phyloP scores from a whole-genome alignment of 2,888 invertebrate genomes.

The Colletes collaris region DNA sequence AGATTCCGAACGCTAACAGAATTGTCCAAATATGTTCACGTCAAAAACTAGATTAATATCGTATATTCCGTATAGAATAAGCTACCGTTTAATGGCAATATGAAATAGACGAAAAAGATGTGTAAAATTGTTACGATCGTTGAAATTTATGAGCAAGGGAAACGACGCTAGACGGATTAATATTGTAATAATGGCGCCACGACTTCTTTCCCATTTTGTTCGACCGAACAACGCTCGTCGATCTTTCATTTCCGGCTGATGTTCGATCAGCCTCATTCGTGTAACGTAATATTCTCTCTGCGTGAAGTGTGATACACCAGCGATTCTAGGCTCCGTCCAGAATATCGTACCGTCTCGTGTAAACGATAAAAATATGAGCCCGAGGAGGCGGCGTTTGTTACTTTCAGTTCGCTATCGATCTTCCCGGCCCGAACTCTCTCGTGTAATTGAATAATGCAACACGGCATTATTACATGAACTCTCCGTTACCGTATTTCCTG shows the following conservation, averaged over 20 bases:
- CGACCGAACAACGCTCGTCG: conserved; percentile 10
- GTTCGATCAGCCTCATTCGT: conserved; percentile 19
- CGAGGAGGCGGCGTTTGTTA: conserved; percentile 39
- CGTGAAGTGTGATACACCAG: conserved; percentile 15
- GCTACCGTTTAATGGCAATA: too few relatives aligned
- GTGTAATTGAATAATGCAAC: conserved; percentile 57
- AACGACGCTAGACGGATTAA: too few relatives aligned
- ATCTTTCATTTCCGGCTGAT: conserved; percentile 11
- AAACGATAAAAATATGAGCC: conserved; percentile 48
- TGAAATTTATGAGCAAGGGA: too few relatives aligned
- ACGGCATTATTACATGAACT: conserved; percentile 48
- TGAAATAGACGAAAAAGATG: too few relatives aligned
- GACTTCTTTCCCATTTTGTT: not conserved
- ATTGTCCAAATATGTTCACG: too few relatives aligned
- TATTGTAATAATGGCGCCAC: too few relatives aligned
- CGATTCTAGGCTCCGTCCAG: not conserved
- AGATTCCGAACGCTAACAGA: not conserved
- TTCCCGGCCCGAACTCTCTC: conserved; percentile 27
- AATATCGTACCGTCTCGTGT: conserved; percentile 22
- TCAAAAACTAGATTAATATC: too few relatives aligned
- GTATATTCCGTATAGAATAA: too few relatives aligned
- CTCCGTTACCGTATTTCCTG: conserved; percentile 47
- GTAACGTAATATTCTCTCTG: conserved; percentile 30
- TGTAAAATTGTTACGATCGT: too few relatives aligned
- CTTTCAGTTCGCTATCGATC: conserved; percentile 48